These are phyloP conservation scores for Antheraea assamensis DNA, from an alignment of 2,888 invertebrate genomes.

Conservation along the genomic window DNA sequence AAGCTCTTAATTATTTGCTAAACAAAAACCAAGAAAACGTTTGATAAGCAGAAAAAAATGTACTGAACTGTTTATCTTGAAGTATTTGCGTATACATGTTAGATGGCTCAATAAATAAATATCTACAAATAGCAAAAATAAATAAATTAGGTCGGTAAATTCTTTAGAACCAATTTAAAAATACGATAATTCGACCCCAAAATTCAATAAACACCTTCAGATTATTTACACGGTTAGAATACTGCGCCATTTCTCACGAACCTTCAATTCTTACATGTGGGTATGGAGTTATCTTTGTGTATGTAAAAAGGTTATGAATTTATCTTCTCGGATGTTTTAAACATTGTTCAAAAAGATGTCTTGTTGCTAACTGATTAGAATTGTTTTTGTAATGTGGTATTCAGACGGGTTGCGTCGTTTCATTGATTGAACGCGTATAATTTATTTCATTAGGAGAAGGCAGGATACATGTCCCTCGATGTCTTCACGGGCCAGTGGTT, in stretches of 20 bases:
- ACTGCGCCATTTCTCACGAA: conserved; percentile 26
- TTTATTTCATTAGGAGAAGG: conserved; percentile 80
- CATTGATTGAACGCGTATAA: conserved; percentile 45
- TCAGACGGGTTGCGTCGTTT: conserved; percentile 40
- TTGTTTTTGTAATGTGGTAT: conserved; percentile 28
- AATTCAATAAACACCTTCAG: not conserved
- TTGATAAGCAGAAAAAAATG: too few species aligned
- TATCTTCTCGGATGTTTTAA: conserved; percentile 49
- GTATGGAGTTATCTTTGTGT: conserved; percentile 31
- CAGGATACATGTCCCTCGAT: conserved; percentile 79
- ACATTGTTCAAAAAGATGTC: conserved; percentile 29
- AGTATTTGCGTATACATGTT: not conserved
- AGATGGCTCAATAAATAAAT: not conserved
- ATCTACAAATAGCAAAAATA: too few species aligned
- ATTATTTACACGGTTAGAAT: conserved; percentile 15
- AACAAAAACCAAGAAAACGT: too few species aligned
- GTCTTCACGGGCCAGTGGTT: conserved; percentile 75
- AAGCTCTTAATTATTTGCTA: too few species aligned
- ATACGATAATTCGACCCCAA: not conserved
- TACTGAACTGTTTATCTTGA: too few species aligned
- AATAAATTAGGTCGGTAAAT: too few species aligned
- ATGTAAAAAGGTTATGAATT: conserved; percentile 66
- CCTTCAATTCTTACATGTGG: conserved; percentile 33
- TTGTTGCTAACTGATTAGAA: conserved; percentile 10
- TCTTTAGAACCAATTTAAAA: not conserved